Conservation (phyloP, 2,888 invertebrate genomes). For the Alviniconcha strummeri region DNA sequence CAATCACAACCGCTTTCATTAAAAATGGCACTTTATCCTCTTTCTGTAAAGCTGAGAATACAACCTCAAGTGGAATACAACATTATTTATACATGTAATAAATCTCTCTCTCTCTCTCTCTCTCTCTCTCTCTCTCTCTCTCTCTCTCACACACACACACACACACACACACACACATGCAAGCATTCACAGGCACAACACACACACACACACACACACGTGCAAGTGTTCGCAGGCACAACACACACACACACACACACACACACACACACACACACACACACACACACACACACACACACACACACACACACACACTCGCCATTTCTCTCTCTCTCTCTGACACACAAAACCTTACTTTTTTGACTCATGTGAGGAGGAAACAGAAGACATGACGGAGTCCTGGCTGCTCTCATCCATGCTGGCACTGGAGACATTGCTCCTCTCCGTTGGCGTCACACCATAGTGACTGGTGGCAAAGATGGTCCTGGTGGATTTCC, state of each 20-base stretch:
- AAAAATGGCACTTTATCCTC: too few species aligned
- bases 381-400: conserved; percentile 45
- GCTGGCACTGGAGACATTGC: conserved; percentile 19
- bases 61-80: too few species aligned
- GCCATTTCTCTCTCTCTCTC: neutral
- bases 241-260: neutral
- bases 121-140: too few species aligned
- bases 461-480: neutral
- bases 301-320: neutral
- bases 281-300: neutral
- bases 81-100: too few species aligned
- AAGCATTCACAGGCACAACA: too few species aligned
- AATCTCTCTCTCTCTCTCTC: too few species aligned
- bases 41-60: too few species aligned
- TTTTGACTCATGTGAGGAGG: conserved; percentile 42
- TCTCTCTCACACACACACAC: too few species aligned
- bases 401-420: conserved; percentile 60
- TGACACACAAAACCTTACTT: conserved; percentile 33
- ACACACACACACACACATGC: too few species aligned
- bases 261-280: neutral
- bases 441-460: neutral
- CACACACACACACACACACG: too few species aligned
- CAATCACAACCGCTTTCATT: too few species aligned
- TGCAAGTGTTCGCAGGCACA: too few species aligned
- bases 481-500: conserved; percentile 22